phyloP scores from a whole-genome alignment of 2,113 vertebrate species.

The Anoplopoma fimbria region DNA sequence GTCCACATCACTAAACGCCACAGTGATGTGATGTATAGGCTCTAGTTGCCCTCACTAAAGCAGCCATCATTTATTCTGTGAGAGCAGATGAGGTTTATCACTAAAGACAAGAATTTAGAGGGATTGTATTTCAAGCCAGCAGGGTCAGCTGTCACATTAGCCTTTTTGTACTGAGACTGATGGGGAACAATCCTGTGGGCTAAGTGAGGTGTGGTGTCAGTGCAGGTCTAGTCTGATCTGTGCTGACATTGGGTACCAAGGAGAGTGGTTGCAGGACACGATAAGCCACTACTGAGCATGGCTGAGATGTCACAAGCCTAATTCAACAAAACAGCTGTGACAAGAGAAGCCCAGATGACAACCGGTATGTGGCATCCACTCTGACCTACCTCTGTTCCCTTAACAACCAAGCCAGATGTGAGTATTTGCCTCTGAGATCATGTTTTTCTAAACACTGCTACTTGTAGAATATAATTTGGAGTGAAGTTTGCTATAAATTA shows the following conservation, averaged over 20 bases:
- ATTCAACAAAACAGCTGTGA: conserved; percentile 51
- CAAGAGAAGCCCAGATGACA: conserved; percentile 32
- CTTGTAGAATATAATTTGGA: not conserved
- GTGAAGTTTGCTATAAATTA: not conserved
- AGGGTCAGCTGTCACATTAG: conserved; percentile 32
- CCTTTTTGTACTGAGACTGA: conserved; percentile 37
- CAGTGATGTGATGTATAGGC: conserved; percentile 13
- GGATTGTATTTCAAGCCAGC: conserved; percentile 29
- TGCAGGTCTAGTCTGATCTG: conserved; percentile 45
- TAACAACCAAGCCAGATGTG: not conserved
- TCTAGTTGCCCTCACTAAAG: conserved; percentile 23
- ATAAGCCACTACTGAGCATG: conserved; percentile 34
- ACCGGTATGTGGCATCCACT: conserved; percentile 3
- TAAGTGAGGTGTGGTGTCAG: conserved; percentile 45
- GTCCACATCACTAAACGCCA: conserved; percentile 9
- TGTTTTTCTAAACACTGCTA: not conserved
- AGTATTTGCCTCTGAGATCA: conserved; percentile 2
- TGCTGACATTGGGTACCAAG: conserved; percentile 48
- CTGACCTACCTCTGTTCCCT: not conserved
- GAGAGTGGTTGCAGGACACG: conserved; percentile 28
- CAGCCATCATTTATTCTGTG: conserved; percentile 14
- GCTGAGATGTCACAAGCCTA: conserved; percentile 42
- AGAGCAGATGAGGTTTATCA: conserved; percentile 23
- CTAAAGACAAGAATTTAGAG: conserved; percentile 45
- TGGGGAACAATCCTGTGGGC: conserved; percentile 36